Evolutionary conservation across 1,140 invertebrate genomes (phyloP), one percentile per base, ranked within the genome.

Genomic region (Brachionus asplanchnoidis): DNA sequence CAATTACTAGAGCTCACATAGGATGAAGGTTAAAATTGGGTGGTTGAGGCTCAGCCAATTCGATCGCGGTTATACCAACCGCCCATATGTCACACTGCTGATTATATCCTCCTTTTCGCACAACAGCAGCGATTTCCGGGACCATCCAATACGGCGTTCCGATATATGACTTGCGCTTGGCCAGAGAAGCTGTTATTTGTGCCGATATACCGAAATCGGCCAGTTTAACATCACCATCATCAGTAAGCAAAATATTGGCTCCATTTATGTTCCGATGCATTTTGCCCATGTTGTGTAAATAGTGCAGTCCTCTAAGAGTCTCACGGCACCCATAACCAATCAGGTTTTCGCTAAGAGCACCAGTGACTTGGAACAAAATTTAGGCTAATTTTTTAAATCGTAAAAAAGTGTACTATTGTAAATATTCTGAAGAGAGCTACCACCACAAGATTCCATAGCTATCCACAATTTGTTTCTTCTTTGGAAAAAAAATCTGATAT

Each of bases 31-130:
- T 97, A 91, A 99, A 99, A 95, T 99, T 98, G 0, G 98, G 98
- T 66, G 98, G 98, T 88, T 99, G 97, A 46, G 99, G 91, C 90
- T 99, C 98, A 14, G 97, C 97, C 86, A 99, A 92, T 91, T 99
- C 98, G 87, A 99, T 99, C 50, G 97, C 94, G 32, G 97, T 99
- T 84, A 99, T 98, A 78, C 98, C 98, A 86, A 97, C 95, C 26
- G 97, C 97, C 97, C 97, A 99, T 87, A 99, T 98, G 92, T 99
- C 98, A 93, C 97, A 99, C 86, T 98, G 93, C 89, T 99, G 96
- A 91, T 99, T 98, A 89, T 99, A 99, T 68, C 97, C 97, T 84
- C 97, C 97, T 90, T 98, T 98, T 80, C 96, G 92, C 90, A 99
- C 97, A n/a, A 99, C 98, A 78, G 97, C 97, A 40, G 97, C 97